Percentiles rank a stretch among this genome's conserved stretches.
Evolutionary conservation across 1,140 invertebrate genomes (phyloP).

Genomic region (Pseudomyrmex flavicornis): DNA sequence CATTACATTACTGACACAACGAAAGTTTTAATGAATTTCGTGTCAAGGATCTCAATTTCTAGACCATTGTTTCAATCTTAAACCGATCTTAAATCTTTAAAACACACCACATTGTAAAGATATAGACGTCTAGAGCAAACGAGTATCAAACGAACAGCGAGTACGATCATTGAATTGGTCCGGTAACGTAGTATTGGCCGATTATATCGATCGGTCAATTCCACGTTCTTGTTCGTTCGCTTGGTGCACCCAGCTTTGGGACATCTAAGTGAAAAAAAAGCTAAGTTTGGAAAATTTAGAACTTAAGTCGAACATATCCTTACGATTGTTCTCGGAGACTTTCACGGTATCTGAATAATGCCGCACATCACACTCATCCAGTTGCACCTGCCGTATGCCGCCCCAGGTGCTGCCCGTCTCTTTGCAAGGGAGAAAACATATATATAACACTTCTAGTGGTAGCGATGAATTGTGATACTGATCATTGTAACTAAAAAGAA

Average conservation of each 20-base stretch:
- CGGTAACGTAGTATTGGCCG: too few species aligned
- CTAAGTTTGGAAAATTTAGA: conserved; percentile 1
- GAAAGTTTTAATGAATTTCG: conserved; percentile 32
- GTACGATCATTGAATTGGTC: too few species aligned
- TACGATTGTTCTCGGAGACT: conserved; percentile 3
- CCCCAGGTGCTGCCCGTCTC: not conserved
- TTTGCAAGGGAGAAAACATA: not conserved
- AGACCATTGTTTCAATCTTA: conserved; percentile 37
- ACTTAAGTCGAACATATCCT: not conserved
- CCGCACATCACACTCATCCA: conserved; percentile 20
- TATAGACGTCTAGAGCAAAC: too few species aligned
- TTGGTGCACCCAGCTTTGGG: too few species aligned
- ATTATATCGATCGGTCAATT: too few species aligned
- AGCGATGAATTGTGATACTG: conserved; percentile 28
- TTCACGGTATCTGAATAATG: conserved; percentile 16
- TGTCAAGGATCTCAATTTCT: conserved; percentile 11
- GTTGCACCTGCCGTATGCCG: not conserved
- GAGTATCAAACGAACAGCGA: too few species aligned
- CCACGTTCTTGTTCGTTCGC: too few species aligned
- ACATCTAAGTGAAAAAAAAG: not conserved
- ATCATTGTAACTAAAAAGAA: conserved; percentile 34
- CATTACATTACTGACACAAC: not conserved
- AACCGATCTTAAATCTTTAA: conserved; percentile 26
- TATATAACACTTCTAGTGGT: conserved; percentile 28
- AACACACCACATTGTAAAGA: not conserved